A percentile compares a stretch with the other conserved stretches of the same genome.
Evolutionary conservation across 2,888 invertebrate genomes (phyloP).

Genomic region (Drosophila niveifrons): DNA sequence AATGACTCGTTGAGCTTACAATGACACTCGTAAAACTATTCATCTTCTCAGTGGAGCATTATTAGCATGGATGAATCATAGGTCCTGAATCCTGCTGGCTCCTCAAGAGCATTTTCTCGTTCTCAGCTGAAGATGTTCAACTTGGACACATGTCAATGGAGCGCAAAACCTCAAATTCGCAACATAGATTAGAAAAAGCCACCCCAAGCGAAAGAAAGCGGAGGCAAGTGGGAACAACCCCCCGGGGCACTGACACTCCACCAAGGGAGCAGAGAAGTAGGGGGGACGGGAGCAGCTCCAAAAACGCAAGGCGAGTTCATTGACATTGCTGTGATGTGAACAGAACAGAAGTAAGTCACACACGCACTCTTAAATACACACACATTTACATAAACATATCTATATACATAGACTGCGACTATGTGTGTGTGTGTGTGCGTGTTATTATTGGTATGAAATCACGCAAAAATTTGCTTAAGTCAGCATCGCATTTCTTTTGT

Average conservation of each 20-base stretch:
- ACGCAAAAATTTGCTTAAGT: constrained; percentile 57
- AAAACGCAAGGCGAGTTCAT: constrained; percentile 54
- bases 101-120: constrained; percentile 1
- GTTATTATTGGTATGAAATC: constrained; percentile 34
- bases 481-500: constrained; percentile 26
- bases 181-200: constrained; percentile 18
- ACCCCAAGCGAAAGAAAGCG: neutral
- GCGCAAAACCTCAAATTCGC: constrained; percentile 27
- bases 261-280: neutral
- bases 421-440: neutral
- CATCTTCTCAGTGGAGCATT: neutral
- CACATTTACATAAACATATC: constrained; percentile 7
- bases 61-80: constrained; percentile 20
- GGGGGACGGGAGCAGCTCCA: constrained; percentile 7
- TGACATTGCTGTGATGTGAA: constrained; percentile 47
- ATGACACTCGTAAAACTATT: constrained; percentile 11
- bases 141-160: constrained; percentile 39
- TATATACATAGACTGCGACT: neutral
- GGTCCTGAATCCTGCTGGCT: neutral
- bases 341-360: constrained; percentile 24
- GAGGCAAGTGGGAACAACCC: constrained; percentile 8
- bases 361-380: constrained; percentile 11
- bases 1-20: constrained; percentile 10
- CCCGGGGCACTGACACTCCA: constrained; percentile 7
- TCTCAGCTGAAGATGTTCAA: constrained; percentile 11